A percentile compares a stretch with the other conserved stretches of the same genome.
These are phyloP conservation scores for Caloenas nicobarica DNA, from an alignment of 2,113 vertebrate genomes.

Conservation along the genomic window DNA sequence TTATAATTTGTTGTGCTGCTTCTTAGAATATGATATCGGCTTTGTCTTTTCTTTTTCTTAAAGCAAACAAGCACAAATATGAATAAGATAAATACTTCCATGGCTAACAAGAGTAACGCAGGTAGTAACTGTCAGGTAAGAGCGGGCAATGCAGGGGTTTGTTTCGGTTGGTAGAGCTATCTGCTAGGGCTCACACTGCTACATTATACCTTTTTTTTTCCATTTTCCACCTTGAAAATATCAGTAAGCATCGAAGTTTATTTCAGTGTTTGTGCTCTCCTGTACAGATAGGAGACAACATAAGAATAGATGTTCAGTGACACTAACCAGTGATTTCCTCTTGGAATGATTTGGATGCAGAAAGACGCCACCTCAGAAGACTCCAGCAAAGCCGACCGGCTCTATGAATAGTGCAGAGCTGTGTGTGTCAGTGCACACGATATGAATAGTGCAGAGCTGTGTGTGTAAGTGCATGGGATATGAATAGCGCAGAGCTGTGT, in stretches of 20 bases:
- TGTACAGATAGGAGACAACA: not conserved
- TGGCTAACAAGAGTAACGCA: not conserved
- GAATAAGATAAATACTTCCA: not conserved
- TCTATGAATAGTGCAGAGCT: constrained; percentile 47
- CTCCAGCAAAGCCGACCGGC: not conserved
- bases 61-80: not conserved
- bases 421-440: not conserved
- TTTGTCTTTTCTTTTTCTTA: not conserved
- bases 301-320: not conserved
- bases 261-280: not conserved
- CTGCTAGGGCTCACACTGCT: not conserved
- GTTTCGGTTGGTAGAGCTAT: not conserved
- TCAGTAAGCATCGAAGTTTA: not conserved
- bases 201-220: not conserved
- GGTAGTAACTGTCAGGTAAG: not conserved
- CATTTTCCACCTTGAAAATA: not conserved
- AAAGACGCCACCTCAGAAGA: constrained; percentile 1
- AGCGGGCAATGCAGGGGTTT: not conserved
- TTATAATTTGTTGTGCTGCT: not conserved
- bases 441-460: no score
- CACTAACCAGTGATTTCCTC: not conserved
- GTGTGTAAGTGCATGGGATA: no score
- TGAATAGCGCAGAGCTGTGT: no score
- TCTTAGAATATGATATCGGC: not conserved
- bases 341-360: not conserved